A percentile compares a stretch with the other conserved stretches of the same genome.
Evolutionary conservation across 2,113 vertebrate genomes (phyloP).

Genomic region (Cavia porcellus): DNA sequence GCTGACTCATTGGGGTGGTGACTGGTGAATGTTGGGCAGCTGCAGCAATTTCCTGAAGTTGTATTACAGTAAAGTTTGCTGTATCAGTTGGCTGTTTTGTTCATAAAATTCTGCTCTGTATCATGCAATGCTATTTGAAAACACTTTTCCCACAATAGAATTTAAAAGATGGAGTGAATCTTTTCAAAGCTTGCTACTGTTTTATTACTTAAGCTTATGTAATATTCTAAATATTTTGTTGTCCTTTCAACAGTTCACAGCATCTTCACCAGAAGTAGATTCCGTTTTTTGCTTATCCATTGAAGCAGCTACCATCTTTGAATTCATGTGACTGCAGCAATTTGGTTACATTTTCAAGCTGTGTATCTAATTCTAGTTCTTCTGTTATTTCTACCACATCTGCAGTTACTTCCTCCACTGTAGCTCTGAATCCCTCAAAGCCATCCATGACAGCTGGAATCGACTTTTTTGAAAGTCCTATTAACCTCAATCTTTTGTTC

Average conservation of each 20-base stretch:
- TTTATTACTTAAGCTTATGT: background rate
- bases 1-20: background rate
- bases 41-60: background rate
- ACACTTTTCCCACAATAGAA: background rate
- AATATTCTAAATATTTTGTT: background rate
- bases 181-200: background rate
- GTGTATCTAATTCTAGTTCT: background rate
- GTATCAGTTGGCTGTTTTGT: background rate
- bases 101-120: background rate
- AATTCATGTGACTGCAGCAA: background rate
- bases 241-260: background rate
- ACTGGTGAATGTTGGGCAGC: background rate
- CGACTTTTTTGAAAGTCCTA: background rate
- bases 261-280: background rate
- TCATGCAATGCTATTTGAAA: background rate
- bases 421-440: background rate
- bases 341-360: background rate
- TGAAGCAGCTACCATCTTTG: background rate
- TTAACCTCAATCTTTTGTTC: background rate
- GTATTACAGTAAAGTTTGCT: background rate
- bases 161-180: background rate
- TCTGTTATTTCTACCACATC: background rate
- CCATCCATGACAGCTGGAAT: too few species aligned
- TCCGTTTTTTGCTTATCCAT: background rate
- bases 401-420: background rate